These are phyloP conservation scores for Hormaphis cornu DNA, from an alignment of 1,140 invertebrate genomes.

Conservation along the genomic window DNA sequence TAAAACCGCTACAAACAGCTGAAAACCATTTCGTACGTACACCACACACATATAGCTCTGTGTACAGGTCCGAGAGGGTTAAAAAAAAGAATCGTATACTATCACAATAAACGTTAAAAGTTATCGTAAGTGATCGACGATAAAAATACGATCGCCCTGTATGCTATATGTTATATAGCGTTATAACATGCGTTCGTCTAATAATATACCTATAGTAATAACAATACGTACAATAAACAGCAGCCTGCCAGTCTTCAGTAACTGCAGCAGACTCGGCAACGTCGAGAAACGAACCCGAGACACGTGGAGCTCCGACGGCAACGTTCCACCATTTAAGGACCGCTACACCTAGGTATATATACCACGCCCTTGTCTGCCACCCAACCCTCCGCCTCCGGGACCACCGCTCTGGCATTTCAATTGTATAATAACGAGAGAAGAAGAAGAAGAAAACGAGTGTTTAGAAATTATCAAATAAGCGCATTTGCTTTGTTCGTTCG, in stretches of 20 bases:
- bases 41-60: too few relatives aligned
- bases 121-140: too few relatives aligned
- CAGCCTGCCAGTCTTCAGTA: neutral
- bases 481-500: too few relatives aligned
- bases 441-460: too few relatives aligned
- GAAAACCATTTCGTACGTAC: too few relatives aligned
- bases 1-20: too few relatives aligned
- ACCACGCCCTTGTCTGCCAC: slow-evolving; percentile 23
- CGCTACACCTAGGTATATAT: neutral
- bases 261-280: slow-evolving; percentile 18
- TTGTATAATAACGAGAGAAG: slow-evolving; percentile 2
- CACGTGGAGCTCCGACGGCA: neutral
- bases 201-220: too few relatives aligned
- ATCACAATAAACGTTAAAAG: too few relatives aligned
- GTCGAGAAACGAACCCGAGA: slow-evolving; percentile 27
- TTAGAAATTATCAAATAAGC: slow-evolving; percentile 23
- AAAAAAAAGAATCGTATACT: too few relatives aligned
- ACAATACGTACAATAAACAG: neutral
- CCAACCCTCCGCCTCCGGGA: neutral
- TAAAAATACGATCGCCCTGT: too few relatives aligned
- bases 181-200: neutral
- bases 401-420: slow-evolving; percentile 13
- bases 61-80: too few relatives aligned
- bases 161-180: too few relatives aligned
- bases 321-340: slow-evolving; percentile 32